phyloP scores from a whole-genome alignment of 2,888 invertebrate genomes.

The Protodeltote pygarga region DNA sequence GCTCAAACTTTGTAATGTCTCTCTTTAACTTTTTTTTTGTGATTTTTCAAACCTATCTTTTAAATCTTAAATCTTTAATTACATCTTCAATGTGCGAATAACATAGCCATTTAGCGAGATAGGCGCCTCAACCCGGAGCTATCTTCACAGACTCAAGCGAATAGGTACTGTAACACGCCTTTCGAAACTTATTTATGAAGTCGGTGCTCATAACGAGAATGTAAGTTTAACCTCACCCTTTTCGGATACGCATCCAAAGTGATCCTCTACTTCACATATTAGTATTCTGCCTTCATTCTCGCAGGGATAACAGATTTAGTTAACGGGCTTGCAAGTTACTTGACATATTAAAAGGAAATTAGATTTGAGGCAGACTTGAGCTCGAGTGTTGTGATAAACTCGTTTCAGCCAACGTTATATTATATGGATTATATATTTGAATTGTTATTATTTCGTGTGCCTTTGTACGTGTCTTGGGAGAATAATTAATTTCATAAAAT shows the following conservation, averaged over 20 bases:
- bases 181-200: constrained; percentile 2
- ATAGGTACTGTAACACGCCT: background rate
- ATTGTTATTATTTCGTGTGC: constrained; percentile 31
- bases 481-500: constrained; percentile 19
- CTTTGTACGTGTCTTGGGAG: constrained; percentile 11
- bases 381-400: constrained; percentile 29
- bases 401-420: constrained; percentile 22
- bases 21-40: no score
- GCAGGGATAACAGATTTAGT: constrained; percentile 44
- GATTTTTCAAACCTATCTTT: no score
- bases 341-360: constrained; percentile 57
- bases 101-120: no score
- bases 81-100: no score
- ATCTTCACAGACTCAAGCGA: no score
- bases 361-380: constrained; percentile 43
- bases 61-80: no score
- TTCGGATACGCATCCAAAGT: constrained; percentile 22
- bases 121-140: no score
- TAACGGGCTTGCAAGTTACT: constrained; percentile 35
- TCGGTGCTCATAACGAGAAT: constrained; percentile 9
- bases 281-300: constrained; percentile 43
- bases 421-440: constrained; percentile 34
- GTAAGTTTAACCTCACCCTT: constrained; percentile 13
- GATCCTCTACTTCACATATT: constrained; percentile 28
- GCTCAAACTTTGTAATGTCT: no score